Conservation (phyloP, 2,888 invertebrate species). For the Phaedon cochleariae region DNA sequence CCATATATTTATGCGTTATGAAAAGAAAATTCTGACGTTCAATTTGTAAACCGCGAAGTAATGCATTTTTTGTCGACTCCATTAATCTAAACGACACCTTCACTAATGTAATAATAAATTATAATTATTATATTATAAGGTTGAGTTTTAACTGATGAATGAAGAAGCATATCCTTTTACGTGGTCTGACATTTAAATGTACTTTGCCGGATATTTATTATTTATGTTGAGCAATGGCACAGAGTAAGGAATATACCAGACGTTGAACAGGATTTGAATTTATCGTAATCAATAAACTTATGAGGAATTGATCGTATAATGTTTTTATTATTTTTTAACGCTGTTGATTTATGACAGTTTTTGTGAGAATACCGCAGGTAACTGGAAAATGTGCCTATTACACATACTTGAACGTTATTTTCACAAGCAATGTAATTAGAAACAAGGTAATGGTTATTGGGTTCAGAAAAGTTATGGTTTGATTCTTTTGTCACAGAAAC, state of each 20-base stretch:
- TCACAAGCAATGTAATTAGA: background rate
- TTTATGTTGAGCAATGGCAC: slow-evolving; percentile 8
- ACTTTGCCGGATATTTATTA: slow-evolving; percentile 20
- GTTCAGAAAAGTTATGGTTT: background rate
- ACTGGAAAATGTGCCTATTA: background rate
- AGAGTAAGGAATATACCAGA: background rate
- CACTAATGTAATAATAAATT: slow-evolving; percentile 1
- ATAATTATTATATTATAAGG: slow-evolving; percentile 16
- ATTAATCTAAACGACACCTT: slow-evolving; percentile 9
- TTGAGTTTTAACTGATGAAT: slow-evolving; percentile 22
- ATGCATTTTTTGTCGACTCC: slow-evolving; percentile 17
- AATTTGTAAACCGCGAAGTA: background rate
- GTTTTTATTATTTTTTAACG: background rate
- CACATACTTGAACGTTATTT: background rate
- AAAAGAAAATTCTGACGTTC: background rate
- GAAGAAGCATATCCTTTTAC: slow-evolving; percentile 23
- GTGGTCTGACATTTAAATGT: slow-evolving; percentile 30
- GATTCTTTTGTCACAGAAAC: background rate
- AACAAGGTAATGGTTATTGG: background rate
- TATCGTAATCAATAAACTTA: background rate
- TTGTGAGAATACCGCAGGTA: background rate
- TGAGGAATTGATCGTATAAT: background rate
- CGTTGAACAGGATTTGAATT: slow-evolving; percentile 18
- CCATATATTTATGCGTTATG: background rate
- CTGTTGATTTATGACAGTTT: background rate